phyloP scores from a whole-genome alignment of 2,888 invertebrate genomes.

The Pseudococcus viburni region DNA sequence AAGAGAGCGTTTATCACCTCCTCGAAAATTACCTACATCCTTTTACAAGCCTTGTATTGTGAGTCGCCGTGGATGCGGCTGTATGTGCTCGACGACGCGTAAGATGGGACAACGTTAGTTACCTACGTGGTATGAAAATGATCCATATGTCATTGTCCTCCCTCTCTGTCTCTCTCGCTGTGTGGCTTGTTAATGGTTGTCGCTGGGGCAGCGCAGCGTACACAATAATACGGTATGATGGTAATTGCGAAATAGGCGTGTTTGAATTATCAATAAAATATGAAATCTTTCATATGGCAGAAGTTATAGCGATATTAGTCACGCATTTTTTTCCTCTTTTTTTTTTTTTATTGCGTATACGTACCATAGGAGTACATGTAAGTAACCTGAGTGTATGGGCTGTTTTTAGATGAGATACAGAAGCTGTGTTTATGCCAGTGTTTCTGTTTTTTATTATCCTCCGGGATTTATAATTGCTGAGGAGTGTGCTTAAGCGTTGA shows the following conservation, averaged over 20 bases:
- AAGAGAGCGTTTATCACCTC: slow-evolving; percentile 40
- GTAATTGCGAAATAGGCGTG: slow-evolving; percentile 42
- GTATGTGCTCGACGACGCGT: slow-evolving; percentile 45
- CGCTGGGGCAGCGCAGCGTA: not conserved
- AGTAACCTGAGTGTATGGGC: not conserved
- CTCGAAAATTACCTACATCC: slow-evolving; percentile 32
- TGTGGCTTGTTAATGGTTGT: not conserved
- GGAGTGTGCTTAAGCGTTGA: not conserved
- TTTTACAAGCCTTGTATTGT: not conserved
- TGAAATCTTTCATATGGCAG: slow-evolving; percentile 1
- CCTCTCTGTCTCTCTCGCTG: not conserved
- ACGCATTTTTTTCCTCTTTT: not conserved
- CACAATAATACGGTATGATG: slow-evolving; percentile 15
- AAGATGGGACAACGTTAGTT: slow-evolving; percentile 29
- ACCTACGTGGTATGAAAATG: slow-evolving; percentile 24
- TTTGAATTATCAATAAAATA: slow-evolving; percentile 33
- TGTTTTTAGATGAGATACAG: not conserved
- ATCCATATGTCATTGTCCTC: slow-evolving; percentile 42
- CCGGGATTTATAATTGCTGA: not conserved
- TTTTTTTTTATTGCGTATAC: not conserved
- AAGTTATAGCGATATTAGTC: slow-evolving; percentile 29
- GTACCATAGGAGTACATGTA: not conserved
- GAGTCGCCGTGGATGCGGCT: not conserved
- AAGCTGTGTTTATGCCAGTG: not conserved
- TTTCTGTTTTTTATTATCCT: not conserved